Evolutionary conservation across 1,140 invertebrate species (phyloP).

Genomic region (Penaeus vannamei): DNA sequence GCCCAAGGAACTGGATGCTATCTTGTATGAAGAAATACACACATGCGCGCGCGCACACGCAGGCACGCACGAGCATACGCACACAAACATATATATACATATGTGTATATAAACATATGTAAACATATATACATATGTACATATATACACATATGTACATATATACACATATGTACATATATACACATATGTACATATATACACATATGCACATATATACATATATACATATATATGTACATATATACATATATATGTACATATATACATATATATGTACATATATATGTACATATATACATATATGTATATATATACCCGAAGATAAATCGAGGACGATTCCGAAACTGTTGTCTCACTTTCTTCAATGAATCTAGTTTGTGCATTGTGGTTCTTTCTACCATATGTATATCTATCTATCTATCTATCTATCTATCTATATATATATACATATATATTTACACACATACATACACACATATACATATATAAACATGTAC

Average conservation of each 20-base stretch:
- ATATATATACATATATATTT: not conserved
- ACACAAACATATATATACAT: not conserved
- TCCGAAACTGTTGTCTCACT: too few species aligned
- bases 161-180: not conserved
- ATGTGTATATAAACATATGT: not conserved
- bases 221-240: not conserved
- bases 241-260: not conserved
- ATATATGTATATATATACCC: not conserved
- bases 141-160: conserved; percentile 1
- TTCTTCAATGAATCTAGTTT: too few species aligned
- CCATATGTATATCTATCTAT: not conserved
- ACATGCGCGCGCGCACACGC: not conserved
- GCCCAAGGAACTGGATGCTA: not conserved
- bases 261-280: not conserved
- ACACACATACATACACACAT: not conserved
- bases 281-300: not conserved
- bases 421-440: not conserved
- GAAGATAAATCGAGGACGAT: too few species aligned
- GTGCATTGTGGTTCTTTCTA: too few species aligned
- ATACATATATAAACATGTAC: not conserved
- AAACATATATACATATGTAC: not conserved
- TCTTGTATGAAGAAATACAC: not conserved
- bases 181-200: not conserved
- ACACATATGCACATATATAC: not conserved
- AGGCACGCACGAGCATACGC: not conserved